phyloP scores from a whole-genome alignment of 2,888 invertebrate genomes.

The Nasonia oneida region DNA sequence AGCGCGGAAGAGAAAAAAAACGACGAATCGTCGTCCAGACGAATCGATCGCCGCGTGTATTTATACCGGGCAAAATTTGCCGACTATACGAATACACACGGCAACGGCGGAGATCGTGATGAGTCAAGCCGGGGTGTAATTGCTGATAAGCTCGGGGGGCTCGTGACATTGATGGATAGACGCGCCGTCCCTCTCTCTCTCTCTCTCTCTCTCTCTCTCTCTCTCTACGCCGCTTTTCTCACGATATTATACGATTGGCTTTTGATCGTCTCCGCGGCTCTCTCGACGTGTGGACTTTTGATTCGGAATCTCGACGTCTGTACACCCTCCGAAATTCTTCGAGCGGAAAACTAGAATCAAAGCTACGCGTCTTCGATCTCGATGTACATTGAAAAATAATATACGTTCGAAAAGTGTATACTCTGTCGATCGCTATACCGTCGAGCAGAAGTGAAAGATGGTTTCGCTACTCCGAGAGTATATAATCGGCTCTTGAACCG shows the following conservation, averaged over 20 bases:
- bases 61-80: neutral
- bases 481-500: neutral
- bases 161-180: conserved; percentile 53
- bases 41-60: neutral
- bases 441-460: neutral
- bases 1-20: neutral
- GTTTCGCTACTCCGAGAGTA: neutral
- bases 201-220: neutral
- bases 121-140: conserved; percentile 52
- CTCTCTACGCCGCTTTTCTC: conserved; percentile 25
- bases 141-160: conserved; percentile 49
- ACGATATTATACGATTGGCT: neutral
- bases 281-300: neutral
- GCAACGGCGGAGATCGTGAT: conserved; percentile 26
- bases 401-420: neutral
- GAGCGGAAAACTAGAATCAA: neutral
- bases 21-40: neutral
- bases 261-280: neutral
- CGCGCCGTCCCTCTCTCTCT: neutral
- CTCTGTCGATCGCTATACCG: neutral
- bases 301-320: neutral
- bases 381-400: neutral
- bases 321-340: neutral
- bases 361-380: neutral
- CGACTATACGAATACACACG: neutral